Evolutionary conservation across 2,113 vertebrate species (phyloP).

Genomic region (Strix uralensis): DNA sequence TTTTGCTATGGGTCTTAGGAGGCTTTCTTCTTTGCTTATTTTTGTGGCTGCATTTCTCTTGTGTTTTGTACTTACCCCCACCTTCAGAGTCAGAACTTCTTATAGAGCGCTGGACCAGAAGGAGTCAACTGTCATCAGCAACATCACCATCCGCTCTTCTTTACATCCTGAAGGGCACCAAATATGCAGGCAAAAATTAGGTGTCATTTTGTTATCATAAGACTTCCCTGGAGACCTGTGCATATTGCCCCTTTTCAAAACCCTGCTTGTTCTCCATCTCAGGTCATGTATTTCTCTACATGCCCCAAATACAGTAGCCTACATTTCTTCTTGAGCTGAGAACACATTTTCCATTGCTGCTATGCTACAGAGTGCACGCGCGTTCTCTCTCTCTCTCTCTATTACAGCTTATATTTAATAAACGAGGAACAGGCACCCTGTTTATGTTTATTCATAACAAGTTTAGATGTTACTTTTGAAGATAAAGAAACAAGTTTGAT

Average conservation of each 20-base stretch:
- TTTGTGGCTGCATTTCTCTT: not conserved
- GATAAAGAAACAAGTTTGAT: constrained; percentile 72
- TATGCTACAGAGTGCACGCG: rapidly evolving
- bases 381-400: not conserved
- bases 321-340: not conserved
- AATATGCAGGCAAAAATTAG: not conserved
- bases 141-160: not conserved
- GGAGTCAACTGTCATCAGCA: not conserved
- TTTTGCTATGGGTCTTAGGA: not conserved
- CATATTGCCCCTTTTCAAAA: not conserved
- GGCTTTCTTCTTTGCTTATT: not conserved
- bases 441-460: constrained; percentile 74
- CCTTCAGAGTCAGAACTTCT: not conserved
- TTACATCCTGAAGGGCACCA: not conserved
- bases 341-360: not conserved
- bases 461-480: constrained; percentile 70
- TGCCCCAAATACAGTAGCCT: not conserved
- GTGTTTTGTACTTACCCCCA: not conserved
- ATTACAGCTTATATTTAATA: constrained; percentile 72
- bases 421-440: constrained; percentile 64
- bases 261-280: not conserved
- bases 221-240: not conserved
- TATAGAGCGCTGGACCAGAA: not conserved
- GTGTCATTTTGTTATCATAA: not conserved
- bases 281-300: rapidly evolving